Conservation (phyloP, 2,113 vertebrate species). For the Seriola quinqueradiata region DNA sequence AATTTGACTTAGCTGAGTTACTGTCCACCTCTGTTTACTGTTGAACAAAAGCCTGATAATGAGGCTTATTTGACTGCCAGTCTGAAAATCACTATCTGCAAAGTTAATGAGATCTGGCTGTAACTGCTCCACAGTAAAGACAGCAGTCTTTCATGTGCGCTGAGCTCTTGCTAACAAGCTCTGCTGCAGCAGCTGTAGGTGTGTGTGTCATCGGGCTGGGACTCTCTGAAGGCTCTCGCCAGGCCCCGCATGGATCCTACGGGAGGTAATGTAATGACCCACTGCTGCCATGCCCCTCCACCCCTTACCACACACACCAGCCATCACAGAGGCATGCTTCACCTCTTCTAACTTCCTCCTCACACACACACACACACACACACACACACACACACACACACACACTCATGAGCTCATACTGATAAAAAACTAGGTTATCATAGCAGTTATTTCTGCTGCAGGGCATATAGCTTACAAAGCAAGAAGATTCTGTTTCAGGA, state of each 20-base stretch:
- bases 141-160: slow-evolving; percentile 38
- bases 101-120: slow-evolving; percentile 39
- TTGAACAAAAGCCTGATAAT: neutral
- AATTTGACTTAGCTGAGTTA: neutral
- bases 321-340: slow-evolving; percentile 9
- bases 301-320: slow-evolving; percentile 2
- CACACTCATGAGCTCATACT: slow-evolving; percentile 37
- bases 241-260: slow-evolving; percentile 9
- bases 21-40: neutral
- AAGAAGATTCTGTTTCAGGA: slow-evolving; percentile 54
- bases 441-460: slow-evolving; percentile 59
- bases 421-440: slow-evolving; percentile 69
- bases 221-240: slow-evolving; percentile 30
- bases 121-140: slow-evolving; percentile 30
- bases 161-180: slow-evolving; percentile 46
- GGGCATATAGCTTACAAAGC: slow-evolving; percentile 65
- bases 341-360: neutral
- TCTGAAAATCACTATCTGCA: slow-evolving; percentile 5
- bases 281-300: slow-evolving; percentile 28
- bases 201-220: slow-evolving; percentile 23
- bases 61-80: neutral
- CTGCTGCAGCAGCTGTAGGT: slow-evolving; percentile 25
- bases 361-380: slow-evolving; percentile 18
- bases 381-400: neutral
- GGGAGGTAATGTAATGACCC: slow-evolving; percentile 46